A percentile compares a stretch with the other conserved stretches of the same genome.
Conservation (phyloP, 2,797 vertebrate genomes). For the Xerus rutilus region DNA sequence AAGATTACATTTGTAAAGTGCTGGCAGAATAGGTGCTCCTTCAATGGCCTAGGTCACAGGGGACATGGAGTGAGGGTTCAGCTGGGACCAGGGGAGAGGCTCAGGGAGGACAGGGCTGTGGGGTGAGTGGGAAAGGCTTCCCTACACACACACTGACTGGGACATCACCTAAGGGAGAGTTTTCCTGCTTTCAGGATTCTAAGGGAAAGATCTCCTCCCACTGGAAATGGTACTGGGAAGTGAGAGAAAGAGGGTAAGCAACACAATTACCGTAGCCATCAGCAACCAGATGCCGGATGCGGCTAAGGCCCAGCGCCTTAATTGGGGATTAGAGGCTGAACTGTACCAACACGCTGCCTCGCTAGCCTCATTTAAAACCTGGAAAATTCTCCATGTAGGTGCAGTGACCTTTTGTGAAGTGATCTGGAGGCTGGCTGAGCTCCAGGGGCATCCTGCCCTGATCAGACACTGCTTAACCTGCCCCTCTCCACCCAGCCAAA, state of each 20-base stretch:
- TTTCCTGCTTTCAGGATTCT: not conserved
- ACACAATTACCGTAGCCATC: not conserved
- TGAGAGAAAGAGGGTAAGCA: not conserved
- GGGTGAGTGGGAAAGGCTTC: not conserved
- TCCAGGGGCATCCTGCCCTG: not conserved
- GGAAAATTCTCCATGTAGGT: slow-evolving; percentile 79
- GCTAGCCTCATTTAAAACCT: slow-evolving; percentile 74
- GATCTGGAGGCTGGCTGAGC: slow-evolving; percentile 3
- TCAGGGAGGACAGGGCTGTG: too few relatives aligned
- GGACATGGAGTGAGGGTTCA: rapidly evolving
- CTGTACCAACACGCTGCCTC: not conserved
- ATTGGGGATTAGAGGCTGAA: slow-evolving; percentile 82
- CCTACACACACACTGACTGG: too few relatives aligned
- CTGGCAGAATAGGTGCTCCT: not conserved
- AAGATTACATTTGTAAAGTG: not conserved
- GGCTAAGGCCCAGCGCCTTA: slow-evolving; percentile 58
- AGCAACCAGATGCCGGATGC: slow-evolving; percentile 74
- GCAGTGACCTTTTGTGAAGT: slow-evolving; percentile 65
- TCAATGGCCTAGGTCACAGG: not conserved
- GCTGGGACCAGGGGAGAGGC: not conserved
- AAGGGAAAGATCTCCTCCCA: not conserved
- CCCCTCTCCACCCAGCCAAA: not conserved
- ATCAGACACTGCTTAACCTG: not conserved
- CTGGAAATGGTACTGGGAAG: not conserved
- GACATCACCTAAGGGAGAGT: not conserved